Evolutionary conservation across 2,888 invertebrate genomes (phyloP).

Genomic region (Gastrophysa polygoni): DNA sequence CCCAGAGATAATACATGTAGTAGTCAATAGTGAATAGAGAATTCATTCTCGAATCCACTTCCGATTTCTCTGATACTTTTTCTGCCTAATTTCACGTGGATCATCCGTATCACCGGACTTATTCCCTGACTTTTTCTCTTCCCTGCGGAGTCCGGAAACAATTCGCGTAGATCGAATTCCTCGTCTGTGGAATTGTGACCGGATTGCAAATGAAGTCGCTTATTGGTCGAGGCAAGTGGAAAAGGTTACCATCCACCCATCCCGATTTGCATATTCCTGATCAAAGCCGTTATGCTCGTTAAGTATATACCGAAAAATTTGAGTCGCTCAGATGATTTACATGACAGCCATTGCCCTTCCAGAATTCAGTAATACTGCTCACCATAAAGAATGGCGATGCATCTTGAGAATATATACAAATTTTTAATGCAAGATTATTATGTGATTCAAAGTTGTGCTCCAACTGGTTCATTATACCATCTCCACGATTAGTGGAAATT

Average conservation of each 20-base stretch:
- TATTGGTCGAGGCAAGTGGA: conserved; percentile 10
- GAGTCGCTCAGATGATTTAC: conserved; percentile 13
- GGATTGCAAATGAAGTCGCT: conserved; percentile 14
- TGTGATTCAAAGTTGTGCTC: no score
- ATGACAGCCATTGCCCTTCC: neutral
- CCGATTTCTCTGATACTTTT: neutral
- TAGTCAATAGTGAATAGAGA: no score
- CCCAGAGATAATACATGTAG: no score
- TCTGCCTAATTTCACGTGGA: neutral
- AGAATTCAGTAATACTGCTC: neutral
- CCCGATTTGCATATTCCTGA: conserved; percentile 21
- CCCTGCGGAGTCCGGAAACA: conserved; percentile 8
- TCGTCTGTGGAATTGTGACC: conserved; percentile 9
- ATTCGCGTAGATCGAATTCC: conserved; percentile 7
- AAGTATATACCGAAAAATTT: conserved; percentile 13
- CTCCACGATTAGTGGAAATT: no score
- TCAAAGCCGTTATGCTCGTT: conserved; percentile 10
- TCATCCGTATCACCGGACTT: no score
- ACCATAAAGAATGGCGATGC: neutral
- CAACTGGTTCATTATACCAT: no score
- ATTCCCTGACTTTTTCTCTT: neutral
- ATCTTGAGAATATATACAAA: neutral
- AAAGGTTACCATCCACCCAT: neutral
- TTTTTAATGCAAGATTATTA: no score
- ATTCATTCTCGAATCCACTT: no score